Conservation (phyloP, 2,888 invertebrate species). For the Tipula vernalis region DNA sequence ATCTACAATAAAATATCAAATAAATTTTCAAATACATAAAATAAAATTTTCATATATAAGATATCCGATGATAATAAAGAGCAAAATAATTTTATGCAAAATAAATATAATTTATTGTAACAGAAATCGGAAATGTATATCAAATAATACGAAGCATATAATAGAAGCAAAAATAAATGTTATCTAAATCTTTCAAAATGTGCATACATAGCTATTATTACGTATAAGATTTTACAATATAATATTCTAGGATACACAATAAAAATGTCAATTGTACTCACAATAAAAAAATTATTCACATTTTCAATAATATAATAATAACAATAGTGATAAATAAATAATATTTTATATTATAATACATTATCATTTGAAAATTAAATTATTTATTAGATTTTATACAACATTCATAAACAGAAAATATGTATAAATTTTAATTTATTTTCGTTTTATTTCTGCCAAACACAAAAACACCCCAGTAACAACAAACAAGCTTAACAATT, state of each 20-base stretch:
- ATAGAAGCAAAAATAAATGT: not conserved
- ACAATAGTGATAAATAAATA: not conserved
- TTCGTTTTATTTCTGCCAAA: not conserved
- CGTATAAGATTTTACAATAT: not conserved
- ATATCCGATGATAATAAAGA: not conserved
- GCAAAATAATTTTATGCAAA: not conserved
- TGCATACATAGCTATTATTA: not conserved
- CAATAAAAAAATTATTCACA: not conserved
- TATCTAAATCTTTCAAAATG: not conserved
- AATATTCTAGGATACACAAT: not conserved
- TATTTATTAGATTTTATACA: not conserved
- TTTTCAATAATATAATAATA: not conserved
- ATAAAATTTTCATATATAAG: not conserved
- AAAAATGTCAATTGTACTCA: not conserved
- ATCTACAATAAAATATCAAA: not conserved
- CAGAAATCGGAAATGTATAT: not conserved
- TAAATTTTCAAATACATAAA: not conserved
- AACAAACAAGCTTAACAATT: not conserved
- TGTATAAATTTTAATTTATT: not conserved
- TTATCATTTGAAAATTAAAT: not conserved
- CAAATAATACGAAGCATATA: not conserved
- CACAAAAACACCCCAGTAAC: not conserved
- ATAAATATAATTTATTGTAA: conserved; percentile 4
- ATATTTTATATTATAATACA: not conserved
- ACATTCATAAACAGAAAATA: not conserved